Conservation (phyloP, 2,888 invertebrate genomes). For the Scaptomyza parva region DNA sequence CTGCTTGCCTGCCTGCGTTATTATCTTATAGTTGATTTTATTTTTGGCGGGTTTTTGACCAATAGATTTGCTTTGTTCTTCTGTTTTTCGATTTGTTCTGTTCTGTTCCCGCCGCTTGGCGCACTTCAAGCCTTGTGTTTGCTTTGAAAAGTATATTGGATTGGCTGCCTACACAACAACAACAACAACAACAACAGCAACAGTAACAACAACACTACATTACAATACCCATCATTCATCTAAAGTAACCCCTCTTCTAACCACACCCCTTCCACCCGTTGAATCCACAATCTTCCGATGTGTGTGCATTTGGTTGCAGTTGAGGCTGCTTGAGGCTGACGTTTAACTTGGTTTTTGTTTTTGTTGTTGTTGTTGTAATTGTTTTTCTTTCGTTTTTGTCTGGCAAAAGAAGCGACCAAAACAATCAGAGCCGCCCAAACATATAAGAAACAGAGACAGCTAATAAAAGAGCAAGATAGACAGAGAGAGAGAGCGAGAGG, state of each 20-base stretch:
- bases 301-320: slow-evolving; percentile 27
- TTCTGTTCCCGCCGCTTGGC: slow-evolving; percentile 24
- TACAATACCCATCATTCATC: neutral
- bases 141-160: slow-evolving; percentile 80
- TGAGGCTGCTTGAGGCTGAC: slow-evolving; percentile 48
- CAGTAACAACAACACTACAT: too few species aligned
- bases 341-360: slow-evolving; percentile 60
- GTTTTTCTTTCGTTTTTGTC: too few species aligned
- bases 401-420: slow-evolving; percentile 35
- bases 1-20: neutral
- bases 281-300: neutral
- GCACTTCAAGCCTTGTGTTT: slow-evolving; percentile 72
- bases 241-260: too few species aligned
- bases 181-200: too few species aligned
- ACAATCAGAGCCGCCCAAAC: slow-evolving; percentile 33
- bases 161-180: slow-evolving; percentile 47
- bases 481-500: neutral
- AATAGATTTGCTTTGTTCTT: slow-evolving; percentile 52
- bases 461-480: neutral
- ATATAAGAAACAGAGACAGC: neutral
- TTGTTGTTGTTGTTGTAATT: slow-evolving; percentile 46
- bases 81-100: slow-evolving; percentile 46
- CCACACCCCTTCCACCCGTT: neutral
- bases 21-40: slow-evolving; percentile 5
- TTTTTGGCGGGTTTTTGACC: slow-evolving; percentile 45